phyloP scores from a whole-genome alignment of 2,888 invertebrate genomes.

The Unio pictorum region DNA sequence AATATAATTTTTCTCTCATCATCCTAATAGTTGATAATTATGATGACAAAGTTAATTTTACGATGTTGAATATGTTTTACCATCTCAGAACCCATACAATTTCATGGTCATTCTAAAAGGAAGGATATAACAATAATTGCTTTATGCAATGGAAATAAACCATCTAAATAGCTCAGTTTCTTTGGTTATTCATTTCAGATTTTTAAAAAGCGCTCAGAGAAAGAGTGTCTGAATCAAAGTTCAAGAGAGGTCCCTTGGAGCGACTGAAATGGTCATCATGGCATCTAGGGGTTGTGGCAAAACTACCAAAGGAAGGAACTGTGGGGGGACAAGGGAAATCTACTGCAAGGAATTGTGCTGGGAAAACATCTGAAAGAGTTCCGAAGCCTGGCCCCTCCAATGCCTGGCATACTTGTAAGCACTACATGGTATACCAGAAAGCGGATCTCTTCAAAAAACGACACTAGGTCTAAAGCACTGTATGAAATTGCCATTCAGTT shows the following conservation, averaged over 20 bases:
- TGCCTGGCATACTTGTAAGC: slow-evolving; percentile 1
- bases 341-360: not conserved
- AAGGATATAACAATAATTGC: no score
- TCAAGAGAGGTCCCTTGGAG: slow-evolving; percentile 29
- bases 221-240: slow-evolving; percentile 28
- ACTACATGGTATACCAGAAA: slow-evolving; percentile 24
- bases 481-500: slow-evolving; percentile 41
- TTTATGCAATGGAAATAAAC: not conserved
- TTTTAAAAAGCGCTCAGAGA: slow-evolving; percentile 20
- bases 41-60: no score
- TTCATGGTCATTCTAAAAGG: no score
- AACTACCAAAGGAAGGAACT: slow-evolving; percentile 6
- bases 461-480: slow-evolving; percentile 16
- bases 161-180: no score
- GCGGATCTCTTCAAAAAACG: slow-evolving; percentile 18
- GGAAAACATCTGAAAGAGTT: not conserved
- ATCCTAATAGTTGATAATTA: no score
- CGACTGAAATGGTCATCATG: slow-evolving; percentile 40
- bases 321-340: slow-evolving; percentile 10
- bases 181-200: no score
- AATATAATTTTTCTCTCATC: not conserved
- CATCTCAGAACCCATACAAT: no score
- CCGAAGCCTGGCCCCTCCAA: not conserved
- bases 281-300: slow-evolving; percentile 24
- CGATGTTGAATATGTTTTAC: no score